Evolutionary conservation across 2,888 invertebrate genomes (phyloP).

Genomic region (Apamea sordens): DNA sequence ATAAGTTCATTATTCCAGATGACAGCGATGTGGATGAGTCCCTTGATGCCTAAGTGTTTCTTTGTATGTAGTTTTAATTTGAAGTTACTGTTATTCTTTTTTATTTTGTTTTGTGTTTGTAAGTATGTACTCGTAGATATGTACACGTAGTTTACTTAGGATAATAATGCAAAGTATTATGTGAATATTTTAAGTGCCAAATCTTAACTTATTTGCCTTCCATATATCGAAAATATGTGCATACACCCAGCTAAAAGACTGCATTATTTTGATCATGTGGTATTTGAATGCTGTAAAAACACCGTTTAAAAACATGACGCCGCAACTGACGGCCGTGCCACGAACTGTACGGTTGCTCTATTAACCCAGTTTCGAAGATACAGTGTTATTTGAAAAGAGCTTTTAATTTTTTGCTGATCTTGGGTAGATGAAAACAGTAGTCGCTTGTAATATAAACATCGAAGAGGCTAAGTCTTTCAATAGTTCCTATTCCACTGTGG

Average conservation of each 20-base stretch:
- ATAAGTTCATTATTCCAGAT: constrained; percentile 37
- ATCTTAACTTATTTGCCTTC: background rate
- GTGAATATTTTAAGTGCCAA: background rate
- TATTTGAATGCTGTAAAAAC: constrained; percentile 40
- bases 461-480: background rate
- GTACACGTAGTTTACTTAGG: background rate
- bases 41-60: constrained; percentile 16
- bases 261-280: constrained; percentile 9
- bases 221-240: background rate
- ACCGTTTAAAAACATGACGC: constrained; percentile 52
- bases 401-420: constrained; percentile 54
- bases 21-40: constrained; percentile 4
- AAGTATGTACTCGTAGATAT: background rate
- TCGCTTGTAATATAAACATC: background rate
- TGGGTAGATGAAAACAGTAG: constrained; percentile 18
- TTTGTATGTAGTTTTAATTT: constrained; percentile 17
- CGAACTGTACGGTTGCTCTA: constrained; percentile 55
- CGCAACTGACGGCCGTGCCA: constrained; percentile 38
- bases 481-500: background rate
- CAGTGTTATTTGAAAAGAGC: constrained; percentile 49
- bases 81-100: background rate
- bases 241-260: background rate
- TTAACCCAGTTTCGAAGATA: constrained; percentile 66
- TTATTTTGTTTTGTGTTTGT: background rate
- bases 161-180: background rate